Evolutionary conservation across 2,797 vertebrate genomes (phyloP).

Genomic region (Pterois miles): DNA sequence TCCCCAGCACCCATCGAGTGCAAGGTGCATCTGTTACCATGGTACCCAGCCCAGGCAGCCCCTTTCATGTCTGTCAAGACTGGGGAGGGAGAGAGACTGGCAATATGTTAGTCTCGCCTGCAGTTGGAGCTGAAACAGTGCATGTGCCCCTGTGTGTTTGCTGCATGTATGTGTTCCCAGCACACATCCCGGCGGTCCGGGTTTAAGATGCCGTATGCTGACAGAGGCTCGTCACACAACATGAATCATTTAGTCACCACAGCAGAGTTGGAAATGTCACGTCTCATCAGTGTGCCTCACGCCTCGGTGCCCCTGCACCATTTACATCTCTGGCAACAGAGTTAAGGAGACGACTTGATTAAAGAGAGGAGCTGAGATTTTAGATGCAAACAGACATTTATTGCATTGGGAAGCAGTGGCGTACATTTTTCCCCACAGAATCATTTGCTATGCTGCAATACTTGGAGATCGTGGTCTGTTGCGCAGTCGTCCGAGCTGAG

Average conservation of each 20-base stretch:
- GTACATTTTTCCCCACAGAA: constrained; percentile 67
- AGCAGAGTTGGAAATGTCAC: constrained; percentile 83
- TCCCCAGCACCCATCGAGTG: constrained; percentile 62
- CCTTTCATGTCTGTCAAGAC: constrained; percentile 82
- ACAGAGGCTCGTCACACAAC: constrained; percentile 79
- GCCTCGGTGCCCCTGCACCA: constrained; percentile 55
- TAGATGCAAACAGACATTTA: constrained; percentile 74
- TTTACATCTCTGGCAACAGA: constrained; percentile 50
- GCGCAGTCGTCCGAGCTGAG: constrained; percentile 39
- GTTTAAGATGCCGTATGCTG: constrained; percentile 69
- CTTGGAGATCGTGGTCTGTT: constrained; percentile 56
- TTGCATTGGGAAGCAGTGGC: constrained; percentile 71
- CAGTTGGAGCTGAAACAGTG: constrained; percentile 55
- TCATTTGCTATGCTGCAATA: constrained; percentile 65
- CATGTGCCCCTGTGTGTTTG: constrained; percentile 1
- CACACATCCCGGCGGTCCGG: constrained; percentile 33
- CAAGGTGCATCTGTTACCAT: constrained; percentile 87
- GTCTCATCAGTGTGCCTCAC: constrained; percentile 74
- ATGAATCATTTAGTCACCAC: constrained; percentile 86
- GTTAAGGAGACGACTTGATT: constrained; percentile 57
- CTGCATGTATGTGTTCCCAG: constrained; percentile 50
- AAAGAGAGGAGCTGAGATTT: constrained; percentile 74
- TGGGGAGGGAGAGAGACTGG: constrained; percentile 57
- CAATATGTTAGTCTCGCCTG: constrained; percentile 62
- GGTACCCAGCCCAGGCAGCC: constrained; percentile 81